Conservation (phyloP, 2,113 vertebrate genomes). For the Helogale parvula region DNA sequence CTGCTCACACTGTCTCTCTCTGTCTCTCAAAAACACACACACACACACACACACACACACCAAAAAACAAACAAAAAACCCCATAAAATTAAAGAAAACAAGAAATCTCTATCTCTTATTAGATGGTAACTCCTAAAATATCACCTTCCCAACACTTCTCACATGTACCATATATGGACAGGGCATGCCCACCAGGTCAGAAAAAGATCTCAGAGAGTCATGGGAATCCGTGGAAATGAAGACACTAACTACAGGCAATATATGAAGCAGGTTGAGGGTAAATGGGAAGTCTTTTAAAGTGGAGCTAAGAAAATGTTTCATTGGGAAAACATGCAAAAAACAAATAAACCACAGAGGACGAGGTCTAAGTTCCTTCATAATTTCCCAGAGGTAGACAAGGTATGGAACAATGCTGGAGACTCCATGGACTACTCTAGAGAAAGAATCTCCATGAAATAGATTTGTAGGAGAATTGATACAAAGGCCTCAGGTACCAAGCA, state of each 20-base stretch:
- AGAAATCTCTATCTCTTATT: background rate
- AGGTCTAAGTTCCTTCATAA: background rate
- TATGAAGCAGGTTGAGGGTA: background rate
- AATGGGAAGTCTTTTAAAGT: background rate
- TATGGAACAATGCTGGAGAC: background rate
- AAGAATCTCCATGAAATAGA: background rate
- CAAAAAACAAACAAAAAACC: no score
- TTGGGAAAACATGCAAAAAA: background rate
- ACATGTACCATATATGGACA: background rate
- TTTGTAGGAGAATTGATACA: background rate
- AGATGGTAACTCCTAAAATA: background rate
- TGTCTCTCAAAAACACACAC: no score
- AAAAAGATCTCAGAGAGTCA: background rate
- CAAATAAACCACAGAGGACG: background rate
- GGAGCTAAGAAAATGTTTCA: background rate
- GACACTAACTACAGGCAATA: background rate
- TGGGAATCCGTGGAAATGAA: background rate
- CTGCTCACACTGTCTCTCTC: no score
- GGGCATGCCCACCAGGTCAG: background rate
- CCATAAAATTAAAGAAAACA: no score
- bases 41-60: no score
- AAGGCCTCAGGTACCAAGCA: background rate
- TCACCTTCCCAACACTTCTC: background rate
- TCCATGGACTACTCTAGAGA: background rate
- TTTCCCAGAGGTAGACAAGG: background rate